Evolutionary conservation across 2,888 invertebrate genomes (phyloP).

Genomic region (Apocheima hispidaria): DNA sequence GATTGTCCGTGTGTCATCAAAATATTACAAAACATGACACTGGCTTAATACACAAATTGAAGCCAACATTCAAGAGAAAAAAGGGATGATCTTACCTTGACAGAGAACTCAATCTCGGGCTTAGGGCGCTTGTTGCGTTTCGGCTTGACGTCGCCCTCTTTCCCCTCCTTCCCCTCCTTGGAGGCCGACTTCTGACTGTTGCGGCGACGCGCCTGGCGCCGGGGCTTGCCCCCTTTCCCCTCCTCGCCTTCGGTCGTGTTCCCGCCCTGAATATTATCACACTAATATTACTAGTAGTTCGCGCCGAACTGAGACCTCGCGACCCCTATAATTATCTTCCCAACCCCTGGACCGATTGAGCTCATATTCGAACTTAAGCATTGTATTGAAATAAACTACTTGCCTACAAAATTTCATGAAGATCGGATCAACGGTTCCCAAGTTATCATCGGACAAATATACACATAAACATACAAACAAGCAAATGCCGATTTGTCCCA

Average conservation of each 20-base stretch:
- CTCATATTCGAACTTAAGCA: no score
- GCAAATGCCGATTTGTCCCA: no score
- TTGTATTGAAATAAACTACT: no score
- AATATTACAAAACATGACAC: background rate
- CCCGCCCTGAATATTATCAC: slow-evolving; percentile 56
- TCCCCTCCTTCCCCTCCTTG: slow-evolving; percentile 58
- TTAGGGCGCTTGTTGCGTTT: slow-evolving; percentile 69
- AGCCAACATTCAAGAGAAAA: no score
- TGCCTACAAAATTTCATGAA: no score
- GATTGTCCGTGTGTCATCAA: no score
- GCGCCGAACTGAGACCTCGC: background rate
- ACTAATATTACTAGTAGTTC: background rate
- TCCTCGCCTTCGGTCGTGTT: slow-evolving; percentile 79
- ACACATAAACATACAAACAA: no score
- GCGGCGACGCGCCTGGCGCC: slow-evolving; percentile 69
- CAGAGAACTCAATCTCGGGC: slow-evolving; percentile 86
- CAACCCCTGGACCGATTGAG: no score
- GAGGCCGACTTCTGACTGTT: slow-evolving; percentile 73
- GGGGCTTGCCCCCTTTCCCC: slow-evolving; percentile 65
- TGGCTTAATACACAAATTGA: no score
- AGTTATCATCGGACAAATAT: no score
- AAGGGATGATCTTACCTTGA: slow-evolving; percentile 66
- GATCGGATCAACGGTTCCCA: no score
- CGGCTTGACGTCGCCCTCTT: slow-evolving; percentile 55
- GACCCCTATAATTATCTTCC: no score